A percentile compares a stretch with the other conserved stretches of the same genome.
Conservation (phyloP, 2,888 invertebrate species). For the Ischnus inquisitorius region DNA sequence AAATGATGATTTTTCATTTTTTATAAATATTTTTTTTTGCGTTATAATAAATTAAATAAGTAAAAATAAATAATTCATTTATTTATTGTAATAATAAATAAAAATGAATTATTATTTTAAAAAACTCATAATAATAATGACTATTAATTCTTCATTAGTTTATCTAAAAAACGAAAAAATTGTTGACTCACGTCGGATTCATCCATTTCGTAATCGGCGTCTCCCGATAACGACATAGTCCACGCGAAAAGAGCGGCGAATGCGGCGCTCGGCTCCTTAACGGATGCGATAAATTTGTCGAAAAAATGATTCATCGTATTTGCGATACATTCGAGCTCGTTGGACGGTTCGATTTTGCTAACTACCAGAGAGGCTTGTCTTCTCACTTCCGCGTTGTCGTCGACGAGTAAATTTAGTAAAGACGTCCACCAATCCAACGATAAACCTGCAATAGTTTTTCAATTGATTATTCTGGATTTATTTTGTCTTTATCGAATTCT, state of each 20-base stretch:
- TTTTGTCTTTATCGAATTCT: not conserved
- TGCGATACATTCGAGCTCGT: slow-evolving; percentile 70
- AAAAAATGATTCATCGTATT: slow-evolving; percentile 75
- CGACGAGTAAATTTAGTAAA: slow-evolving; percentile 79
- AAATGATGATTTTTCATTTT: slow-evolving; percentile 5
- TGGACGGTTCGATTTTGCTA: slow-evolving; percentile 67
- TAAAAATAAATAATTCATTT: too few relatives aligned
- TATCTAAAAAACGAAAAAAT: not conserved
- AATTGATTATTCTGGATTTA: not conserved
- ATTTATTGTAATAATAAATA: too few relatives aligned
- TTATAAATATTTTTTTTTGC: not conserved
- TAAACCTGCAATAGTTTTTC: slow-evolving; percentile 55
- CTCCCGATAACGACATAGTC: slow-evolving; percentile 77
- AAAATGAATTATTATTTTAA: too few relatives aligned
- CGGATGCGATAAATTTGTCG: slow-evolving; percentile 73
- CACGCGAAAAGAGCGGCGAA: slow-evolving; percentile 80
- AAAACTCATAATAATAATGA: not conserved
- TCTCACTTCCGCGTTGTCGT: slow-evolving; percentile 79
- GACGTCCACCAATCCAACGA: slow-evolving; percentile 82
- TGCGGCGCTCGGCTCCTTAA: slow-evolving; percentile 67
- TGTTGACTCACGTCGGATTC: slow-evolving; percentile 80
- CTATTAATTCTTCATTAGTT: not conserved
- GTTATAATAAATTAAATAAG: too few relatives aligned
- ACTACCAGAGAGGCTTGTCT: slow-evolving; percentile 73
- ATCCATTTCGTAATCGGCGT: slow-evolving; percentile 81